phyloP scores from a whole-genome alignment of 2,888 invertebrate species.

The Eupithecia vulgata region DNA sequence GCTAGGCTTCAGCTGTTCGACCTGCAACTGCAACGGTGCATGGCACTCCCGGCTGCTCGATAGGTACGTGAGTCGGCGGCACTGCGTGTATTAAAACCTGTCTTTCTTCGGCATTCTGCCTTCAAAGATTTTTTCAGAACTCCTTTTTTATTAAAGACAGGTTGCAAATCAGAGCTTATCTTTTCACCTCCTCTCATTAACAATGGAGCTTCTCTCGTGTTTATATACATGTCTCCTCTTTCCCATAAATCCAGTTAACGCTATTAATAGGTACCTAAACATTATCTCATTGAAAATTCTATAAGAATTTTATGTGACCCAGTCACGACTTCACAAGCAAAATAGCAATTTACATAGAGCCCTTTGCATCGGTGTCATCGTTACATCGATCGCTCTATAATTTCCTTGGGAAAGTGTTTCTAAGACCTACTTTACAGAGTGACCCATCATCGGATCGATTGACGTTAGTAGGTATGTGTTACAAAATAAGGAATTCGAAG shows the following conservation, averaged over 20 bases:
- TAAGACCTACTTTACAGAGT: background rate
- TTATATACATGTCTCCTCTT: background rate
- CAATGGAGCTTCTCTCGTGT: background rate
- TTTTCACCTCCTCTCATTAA: background rate
- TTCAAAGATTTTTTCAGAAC: background rate
- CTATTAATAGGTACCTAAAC: background rate
- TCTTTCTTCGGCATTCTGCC: background rate
- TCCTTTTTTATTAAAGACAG: background rate
- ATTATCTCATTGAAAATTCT: background rate
- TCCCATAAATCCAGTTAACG: background rate
- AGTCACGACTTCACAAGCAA: slow-evolving; percentile 3
- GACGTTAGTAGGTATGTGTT: background rate
- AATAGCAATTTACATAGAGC: slow-evolving; percentile 20
- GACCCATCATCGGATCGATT: background rate
- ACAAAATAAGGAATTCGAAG: background rate
- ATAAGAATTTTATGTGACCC: slow-evolving; percentile 2
- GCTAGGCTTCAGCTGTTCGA: background rate
- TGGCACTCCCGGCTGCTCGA: background rate
- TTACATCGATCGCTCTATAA: slow-evolving; percentile 27
- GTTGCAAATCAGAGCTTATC: background rate
- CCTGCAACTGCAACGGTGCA: background rate
- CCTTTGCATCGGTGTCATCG: slow-evolving; percentile 29
- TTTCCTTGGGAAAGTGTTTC: slow-evolving; percentile 20
- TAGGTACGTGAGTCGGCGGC: background rate
- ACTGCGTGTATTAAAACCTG: background rate